Evolutionary conservation across 2,888 invertebrate genomes (phyloP).

Genomic region (Syritta pipiens): DNA sequence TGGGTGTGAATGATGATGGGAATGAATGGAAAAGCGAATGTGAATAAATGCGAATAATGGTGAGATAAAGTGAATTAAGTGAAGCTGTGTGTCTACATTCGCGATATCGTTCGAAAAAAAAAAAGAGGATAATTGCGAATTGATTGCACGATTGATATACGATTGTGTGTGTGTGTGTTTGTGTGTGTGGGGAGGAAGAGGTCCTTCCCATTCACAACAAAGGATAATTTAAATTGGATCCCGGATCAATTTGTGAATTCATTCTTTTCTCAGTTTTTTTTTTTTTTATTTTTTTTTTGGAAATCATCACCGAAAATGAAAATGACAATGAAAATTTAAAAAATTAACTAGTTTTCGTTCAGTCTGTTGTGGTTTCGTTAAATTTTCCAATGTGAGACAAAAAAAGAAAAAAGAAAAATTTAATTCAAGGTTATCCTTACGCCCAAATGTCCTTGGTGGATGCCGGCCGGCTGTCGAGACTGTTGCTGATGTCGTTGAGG

Average conservation of each 20-base stretch:
- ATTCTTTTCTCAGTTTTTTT: background rate
- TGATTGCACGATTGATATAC: constrained; percentile 63
- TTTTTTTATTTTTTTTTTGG: constrained; percentile 12
- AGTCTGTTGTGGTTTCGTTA: constrained; percentile 69
- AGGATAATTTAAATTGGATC: constrained; percentile 67
- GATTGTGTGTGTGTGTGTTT: background rate
- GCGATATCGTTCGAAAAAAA: constrained; percentile 41
- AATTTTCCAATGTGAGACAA: constrained; percentile 31
- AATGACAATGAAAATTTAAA: constrained; percentile 35
- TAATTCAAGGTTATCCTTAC: constrained; percentile 71
- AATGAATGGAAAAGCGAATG: too few relatives aligned
- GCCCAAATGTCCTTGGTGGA: constrained; percentile 74
- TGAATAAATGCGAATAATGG: constrained; percentile 34
- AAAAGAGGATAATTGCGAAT: constrained; percentile 64
- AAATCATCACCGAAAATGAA: constrained; percentile 1
- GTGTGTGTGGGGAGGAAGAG: background rate
- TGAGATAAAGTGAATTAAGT: constrained; percentile 52
- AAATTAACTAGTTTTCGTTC: constrained; percentile 68
- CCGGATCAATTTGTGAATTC: constrained; percentile 56
- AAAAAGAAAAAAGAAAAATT: constrained; percentile 31
- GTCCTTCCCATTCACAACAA: constrained; percentile 48
- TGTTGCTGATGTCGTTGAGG: constrained; percentile 73
- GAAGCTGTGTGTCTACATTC: too few relatives aligned
- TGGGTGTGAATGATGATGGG: background rate
- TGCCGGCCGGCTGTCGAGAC: constrained; percentile 55